These are phyloP conservation scores for Hypsibius dujardini DNA, from an alignment of 1,140 invertebrate species.

Conservation along the genomic window DNA sequence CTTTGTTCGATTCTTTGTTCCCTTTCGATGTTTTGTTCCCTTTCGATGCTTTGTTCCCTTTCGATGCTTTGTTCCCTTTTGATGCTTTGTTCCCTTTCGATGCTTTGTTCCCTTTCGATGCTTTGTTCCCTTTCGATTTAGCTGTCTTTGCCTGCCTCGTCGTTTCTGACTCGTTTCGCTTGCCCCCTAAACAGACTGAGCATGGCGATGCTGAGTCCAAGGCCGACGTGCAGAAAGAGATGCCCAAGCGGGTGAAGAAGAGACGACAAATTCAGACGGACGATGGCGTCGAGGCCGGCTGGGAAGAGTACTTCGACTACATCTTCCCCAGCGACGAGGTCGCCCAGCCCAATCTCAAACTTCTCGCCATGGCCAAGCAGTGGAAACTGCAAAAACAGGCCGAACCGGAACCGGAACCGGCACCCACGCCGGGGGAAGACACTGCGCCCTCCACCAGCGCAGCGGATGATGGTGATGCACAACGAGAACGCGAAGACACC, in stretches of 20 bases:
- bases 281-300: constrained; percentile 77
- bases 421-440: neutral
- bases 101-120: no score
- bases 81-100: no score
- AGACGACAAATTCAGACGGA: constrained; percentile 77
- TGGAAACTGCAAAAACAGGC: constrained; percentile 59
- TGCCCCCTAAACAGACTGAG: constrained; percentile 35
- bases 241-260: constrained; percentile 86
- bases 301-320: constrained; percentile 98
- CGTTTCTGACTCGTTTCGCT: no score
- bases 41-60: no score
- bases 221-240: constrained; percentile 58
- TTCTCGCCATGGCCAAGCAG: constrained; percentile 77
- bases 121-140: no score
- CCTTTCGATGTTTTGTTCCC: neutral
- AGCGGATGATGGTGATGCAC: no score
- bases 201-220: constrained; percentile 55
- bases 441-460: no score
- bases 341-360: constrained; percentile 73
- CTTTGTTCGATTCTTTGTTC: neutral
- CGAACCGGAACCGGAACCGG: neutral
- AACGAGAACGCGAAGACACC: no score
- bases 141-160: neutral
- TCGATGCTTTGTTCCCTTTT: no score
- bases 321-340: constrained; percentile 96